Evolutionary conservation across 1,140 invertebrate species (phyloP).

Genomic region (Parasteatoda tepidariorum): DNA sequence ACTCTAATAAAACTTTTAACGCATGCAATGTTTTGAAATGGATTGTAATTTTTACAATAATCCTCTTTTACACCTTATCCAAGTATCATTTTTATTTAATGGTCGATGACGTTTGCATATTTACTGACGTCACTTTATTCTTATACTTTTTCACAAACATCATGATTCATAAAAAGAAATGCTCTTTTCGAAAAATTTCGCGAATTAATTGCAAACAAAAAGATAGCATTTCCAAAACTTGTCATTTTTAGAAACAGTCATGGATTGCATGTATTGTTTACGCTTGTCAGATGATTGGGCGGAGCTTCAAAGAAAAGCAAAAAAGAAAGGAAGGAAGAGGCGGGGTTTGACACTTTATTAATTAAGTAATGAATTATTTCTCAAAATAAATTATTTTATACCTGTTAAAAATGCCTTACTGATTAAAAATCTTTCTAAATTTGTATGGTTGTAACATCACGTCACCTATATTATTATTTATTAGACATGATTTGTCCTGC

Average conservation of each 20-base stretch:
- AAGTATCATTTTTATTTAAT: not conserved
- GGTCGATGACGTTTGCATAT: not conserved
- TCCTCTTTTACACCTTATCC: not conserved
- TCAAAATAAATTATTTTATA: no score
- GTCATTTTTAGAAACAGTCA: no score
- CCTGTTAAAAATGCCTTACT: no score
- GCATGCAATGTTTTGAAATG: no score
- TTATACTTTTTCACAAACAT: not conserved
- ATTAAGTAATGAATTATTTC: not conserved
- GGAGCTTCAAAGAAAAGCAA: slow-evolving; percentile 17
- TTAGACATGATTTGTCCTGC: no score
- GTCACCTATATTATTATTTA: no score
- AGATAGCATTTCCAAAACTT: not conserved
- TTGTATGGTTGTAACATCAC: no score
- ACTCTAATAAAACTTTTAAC: no score
- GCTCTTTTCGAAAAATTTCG: not conserved
- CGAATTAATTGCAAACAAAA: not conserved
- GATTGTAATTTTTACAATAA: no score
- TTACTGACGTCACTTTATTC: not conserved
- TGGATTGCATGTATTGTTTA: slow-evolving; percentile 54
- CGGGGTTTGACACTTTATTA: not conserved
- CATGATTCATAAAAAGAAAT: not conserved
- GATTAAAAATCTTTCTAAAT: no score
- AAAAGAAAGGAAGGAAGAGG: slow-evolving; percentile 29
- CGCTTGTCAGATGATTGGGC: slow-evolving; percentile 59